Conservation (phyloP, 2,797 vertebrate genomes). For the Hyperoplus lanceolatus region DNA sequence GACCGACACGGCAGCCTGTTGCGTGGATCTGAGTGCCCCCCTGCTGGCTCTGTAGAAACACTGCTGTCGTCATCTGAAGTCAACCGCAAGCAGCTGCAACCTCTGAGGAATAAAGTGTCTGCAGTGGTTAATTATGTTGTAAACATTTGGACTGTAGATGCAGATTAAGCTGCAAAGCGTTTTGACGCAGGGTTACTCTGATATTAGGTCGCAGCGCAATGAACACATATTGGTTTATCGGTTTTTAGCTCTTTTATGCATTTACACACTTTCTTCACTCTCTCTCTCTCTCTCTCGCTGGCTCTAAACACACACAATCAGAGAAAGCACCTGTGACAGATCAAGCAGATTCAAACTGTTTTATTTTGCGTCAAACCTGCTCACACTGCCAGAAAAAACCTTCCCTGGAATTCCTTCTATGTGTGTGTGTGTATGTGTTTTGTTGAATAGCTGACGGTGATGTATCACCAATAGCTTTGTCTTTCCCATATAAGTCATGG, state of each 20-base stretch:
- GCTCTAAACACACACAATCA: constrained; percentile 6
- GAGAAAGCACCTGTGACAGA: constrained; percentile 68
- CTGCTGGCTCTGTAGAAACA: constrained; percentile 37
- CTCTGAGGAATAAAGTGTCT: constrained; percentile 20
- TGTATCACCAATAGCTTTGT: constrained; percentile 73
- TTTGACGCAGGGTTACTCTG: not conserved
- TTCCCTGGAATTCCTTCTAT: constrained; percentile 40
- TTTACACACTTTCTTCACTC: not conserved
- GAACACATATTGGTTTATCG: not conserved
- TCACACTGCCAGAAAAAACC: constrained; percentile 51
- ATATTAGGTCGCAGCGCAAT: not conserved
- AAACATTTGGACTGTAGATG: constrained; percentile 22
- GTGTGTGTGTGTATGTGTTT: constrained; percentile 38
- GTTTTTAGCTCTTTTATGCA: not conserved
- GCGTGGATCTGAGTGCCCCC: constrained; percentile 64
- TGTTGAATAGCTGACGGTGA: constrained; percentile 54
- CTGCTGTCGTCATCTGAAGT: constrained; percentile 39
- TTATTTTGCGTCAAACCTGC: constrained; percentile 69
- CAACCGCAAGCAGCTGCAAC: constrained; percentile 48
- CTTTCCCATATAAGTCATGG: constrained; percentile 78
- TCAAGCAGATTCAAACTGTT: constrained; percentile 74
- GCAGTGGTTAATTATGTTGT: constrained; percentile 19
- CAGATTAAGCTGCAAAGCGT: not conserved
- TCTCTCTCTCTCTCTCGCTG: not conserved
- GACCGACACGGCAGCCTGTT: constrained; percentile 34